Evolutionary conservation across 2,113 vertebrate species (phyloP).

Genomic region (Cololabis saira): DNA sequence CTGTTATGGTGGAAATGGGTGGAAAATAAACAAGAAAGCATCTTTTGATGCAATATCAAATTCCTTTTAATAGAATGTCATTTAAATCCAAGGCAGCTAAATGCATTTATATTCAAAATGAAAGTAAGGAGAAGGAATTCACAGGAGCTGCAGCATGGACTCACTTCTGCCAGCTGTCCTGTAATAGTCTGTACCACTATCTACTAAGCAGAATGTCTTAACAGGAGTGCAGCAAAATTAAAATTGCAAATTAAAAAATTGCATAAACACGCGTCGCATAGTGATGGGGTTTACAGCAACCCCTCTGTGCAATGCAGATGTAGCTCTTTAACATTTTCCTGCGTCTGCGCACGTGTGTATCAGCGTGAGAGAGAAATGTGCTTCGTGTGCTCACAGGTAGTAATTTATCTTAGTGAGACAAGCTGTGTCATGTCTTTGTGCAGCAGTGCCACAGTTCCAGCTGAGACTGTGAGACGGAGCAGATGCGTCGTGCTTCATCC

Average conservation of each 20-base stretch:
- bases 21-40: no score
- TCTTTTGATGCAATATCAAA: no score
- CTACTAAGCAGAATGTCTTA: not conserved
- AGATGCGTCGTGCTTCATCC: slow-evolving; percentile 54
- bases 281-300: not conserved
- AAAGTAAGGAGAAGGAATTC: slow-evolving; percentile 2
- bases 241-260: slow-evolving; percentile 9
- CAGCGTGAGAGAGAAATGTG: slow-evolving; percentile 12
- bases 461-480: slow-evolving; percentile 52
- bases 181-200: not conserved
- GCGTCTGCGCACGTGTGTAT: slow-evolving; percentile 2
- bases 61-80: no score
- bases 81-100: slow-evolving; percentile 6
- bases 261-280: not conserved
- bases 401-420: slow-evolving; percentile 51
- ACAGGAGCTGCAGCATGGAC: not conserved
- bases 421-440: slow-evolving; percentile 60
- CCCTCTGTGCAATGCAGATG: not conserved
- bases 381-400: slow-evolving; percentile 44
- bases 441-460: slow-evolving; percentile 34
- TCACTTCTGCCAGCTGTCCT: not conserved
- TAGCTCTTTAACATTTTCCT: not conserved
- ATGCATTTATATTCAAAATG: slow-evolving; percentile 10
- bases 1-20: no score
- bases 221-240: not conserved